Percentiles rank a stretch among this genome's conserved stretches.
Evolutionary conservation across 2,888 invertebrate genomes (phyloP).

Genomic region (Ditula angustiorana): DNA sequence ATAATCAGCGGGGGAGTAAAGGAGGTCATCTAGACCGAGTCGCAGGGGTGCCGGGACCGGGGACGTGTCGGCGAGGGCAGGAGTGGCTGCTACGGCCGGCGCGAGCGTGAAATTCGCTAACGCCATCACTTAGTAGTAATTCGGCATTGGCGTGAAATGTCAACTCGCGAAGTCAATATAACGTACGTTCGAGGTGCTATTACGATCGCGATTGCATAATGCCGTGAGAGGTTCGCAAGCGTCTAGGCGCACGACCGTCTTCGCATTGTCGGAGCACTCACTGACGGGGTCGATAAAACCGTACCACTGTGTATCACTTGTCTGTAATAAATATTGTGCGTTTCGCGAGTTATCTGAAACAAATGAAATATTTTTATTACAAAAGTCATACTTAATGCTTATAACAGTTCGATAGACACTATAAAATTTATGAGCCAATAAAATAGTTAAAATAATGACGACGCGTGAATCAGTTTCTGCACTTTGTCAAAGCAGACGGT

Average conservation of each 20-base stretch:
- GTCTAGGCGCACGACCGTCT: conserved; percentile 62
- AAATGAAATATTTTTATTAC: conserved; percentile 49
- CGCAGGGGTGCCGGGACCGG: conserved; percentile 67
- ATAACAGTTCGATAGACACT: conserved; percentile 6
- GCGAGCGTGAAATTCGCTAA: conserved; percentile 77
- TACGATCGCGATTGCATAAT: conserved; percentile 71
- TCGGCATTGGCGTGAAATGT: conserved; percentile 73
- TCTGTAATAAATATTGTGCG: conserved; percentile 45
- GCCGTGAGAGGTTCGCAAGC: conserved; percentile 58
- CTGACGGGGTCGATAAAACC: conserved; percentile 55
- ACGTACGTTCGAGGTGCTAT: conserved; percentile 52
- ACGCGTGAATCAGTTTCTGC: conserved; percentile 54
- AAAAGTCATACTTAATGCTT: not conserved
- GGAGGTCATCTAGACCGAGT: conserved; percentile 72
- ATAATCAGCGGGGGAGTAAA: conserved; percentile 70
- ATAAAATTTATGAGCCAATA: conserved; percentile 15
- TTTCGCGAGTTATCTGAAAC: conserved; percentile 65
- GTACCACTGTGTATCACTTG: conserved; percentile 64
- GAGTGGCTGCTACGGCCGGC: conserved; percentile 66
- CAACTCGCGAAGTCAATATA: conserved; percentile 67
- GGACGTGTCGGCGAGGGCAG: conserved; percentile 64
- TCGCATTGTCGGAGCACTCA: conserved; percentile 62
- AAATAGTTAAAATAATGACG: conserved; percentile 14
- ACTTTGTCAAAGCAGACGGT: conserved; percentile 52
- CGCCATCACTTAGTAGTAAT: conserved; percentile 73